A percentile compares a stretch with the other conserved stretches of the same genome.
Evolutionary conservation across 2,888 invertebrate genomes (phyloP).

Genomic region (Rhopalosiphum nymphaeae): DNA sequence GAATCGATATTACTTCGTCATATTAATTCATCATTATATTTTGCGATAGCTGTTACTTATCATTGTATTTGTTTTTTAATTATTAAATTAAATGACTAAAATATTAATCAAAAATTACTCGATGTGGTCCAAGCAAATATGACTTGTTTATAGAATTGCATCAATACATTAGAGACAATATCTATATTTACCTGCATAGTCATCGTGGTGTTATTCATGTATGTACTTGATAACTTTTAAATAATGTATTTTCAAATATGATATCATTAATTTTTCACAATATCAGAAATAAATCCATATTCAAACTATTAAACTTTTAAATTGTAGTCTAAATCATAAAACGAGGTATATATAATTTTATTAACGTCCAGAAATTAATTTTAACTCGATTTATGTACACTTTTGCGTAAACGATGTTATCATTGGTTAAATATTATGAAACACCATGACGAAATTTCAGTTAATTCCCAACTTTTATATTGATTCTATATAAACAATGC

Average conservation of each 20-base stretch:
- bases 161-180: neutral
- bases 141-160: neutral
- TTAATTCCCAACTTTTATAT: slow-evolving; percentile 11
- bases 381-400: neutral
- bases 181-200: neutral
- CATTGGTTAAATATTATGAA: slow-evolving; percentile 10
- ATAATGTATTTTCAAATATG: neutral
- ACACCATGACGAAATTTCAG: neutral
- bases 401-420: neutral
- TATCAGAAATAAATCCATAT: neutral
- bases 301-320: neutral
- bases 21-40: neutral
- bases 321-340: neutral
- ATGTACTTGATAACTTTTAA: neutral
- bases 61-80: no score
- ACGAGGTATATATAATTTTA: neutral
- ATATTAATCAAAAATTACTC: neutral
- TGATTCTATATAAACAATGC: slow-evolving; percentile 23
- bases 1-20: neutral
- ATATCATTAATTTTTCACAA: neutral
- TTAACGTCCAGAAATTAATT: neutral
- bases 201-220: neutral
- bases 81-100: neutral
- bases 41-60: neutral
- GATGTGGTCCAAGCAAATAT: neutral